A percentile compares a stretch with the other conserved stretches of the same genome.
Evolutionary conservation across 2,888 invertebrate genomes (phyloP).

Genomic region (Callinectes sapidus): DNA sequence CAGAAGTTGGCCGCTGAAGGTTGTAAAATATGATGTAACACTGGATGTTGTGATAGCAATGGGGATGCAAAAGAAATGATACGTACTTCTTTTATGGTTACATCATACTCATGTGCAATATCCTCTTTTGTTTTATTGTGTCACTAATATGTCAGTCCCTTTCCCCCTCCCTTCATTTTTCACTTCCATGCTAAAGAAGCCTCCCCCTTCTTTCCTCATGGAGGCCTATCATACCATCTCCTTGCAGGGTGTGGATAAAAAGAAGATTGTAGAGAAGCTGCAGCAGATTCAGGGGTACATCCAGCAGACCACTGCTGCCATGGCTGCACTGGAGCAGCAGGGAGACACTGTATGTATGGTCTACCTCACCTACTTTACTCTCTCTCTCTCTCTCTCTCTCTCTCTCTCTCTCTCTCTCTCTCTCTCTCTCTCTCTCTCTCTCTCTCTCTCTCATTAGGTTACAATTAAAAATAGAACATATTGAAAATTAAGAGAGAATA

Average conservation of each 20-base stretch:
- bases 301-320: slow-evolving; percentile 70
- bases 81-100: background rate
- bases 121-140: background rate
- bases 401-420: background rate
- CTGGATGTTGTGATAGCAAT: background rate
- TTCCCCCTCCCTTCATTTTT: background rate
- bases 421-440: background rate
- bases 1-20: background rate
- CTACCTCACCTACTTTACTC: background rate
- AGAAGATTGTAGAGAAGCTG: slow-evolving; percentile 70
- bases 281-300: slow-evolving; percentile 72
- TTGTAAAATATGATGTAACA: background rate
- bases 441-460: background rate
- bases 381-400: background rate
- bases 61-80: background rate
- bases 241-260: slow-evolving; percentile 65
- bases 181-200: background rate
- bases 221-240: background rate
- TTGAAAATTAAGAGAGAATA: no score
- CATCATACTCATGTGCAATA: background rate
- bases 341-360: slow-evolving; percentile 46
- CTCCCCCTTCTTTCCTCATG: background rate
- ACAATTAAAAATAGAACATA: background rate
- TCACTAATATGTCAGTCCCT: background rate
- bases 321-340: slow-evolving; percentile 68